Evolutionary conservation across 1,140 invertebrate genomes (phyloP).

Genomic region (Drosophila carrolli): DNA sequence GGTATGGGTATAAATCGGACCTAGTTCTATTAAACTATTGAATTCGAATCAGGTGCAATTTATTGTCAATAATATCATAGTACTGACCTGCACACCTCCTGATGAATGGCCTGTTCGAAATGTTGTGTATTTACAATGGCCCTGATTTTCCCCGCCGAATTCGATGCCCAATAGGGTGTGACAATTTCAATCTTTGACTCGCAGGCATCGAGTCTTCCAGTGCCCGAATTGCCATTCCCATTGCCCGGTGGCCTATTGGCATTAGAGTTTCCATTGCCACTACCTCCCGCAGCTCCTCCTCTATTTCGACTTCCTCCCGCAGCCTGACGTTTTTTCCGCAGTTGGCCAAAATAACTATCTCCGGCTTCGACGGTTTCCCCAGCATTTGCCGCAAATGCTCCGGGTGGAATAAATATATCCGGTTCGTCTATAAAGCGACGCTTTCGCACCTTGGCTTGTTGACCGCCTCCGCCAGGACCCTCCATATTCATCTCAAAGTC

Average conservation of each 20-base stretch:
- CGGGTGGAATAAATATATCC: slow-evolving; percentile 85
- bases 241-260: slow-evolving; percentile 49
- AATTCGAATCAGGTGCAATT: background rate
- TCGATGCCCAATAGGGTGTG: slow-evolving; percentile 97
- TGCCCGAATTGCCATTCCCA: slow-evolving; percentile 85
- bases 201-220: slow-evolving; percentile 92
- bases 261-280: slow-evolving; percentile 20
- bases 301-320: slow-evolving; percentile 59
- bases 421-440: slow-evolving; percentile 86
- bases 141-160: slow-evolving; percentile 94
- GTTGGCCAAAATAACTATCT: slow-evolving; percentile 86
- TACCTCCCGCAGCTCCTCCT: slow-evolving; percentile 25
- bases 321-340: slow-evolving; percentile 86
- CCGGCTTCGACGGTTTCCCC: slow-evolving; percentile 73
- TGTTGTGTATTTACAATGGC: slow-evolving; percentile 97
- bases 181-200: slow-evolving; percentile 97
- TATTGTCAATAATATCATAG: background rate
- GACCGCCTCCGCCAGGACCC: slow-evolving; percentile 85
- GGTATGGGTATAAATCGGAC: background rate
- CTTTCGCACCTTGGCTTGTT: slow-evolving; percentile 85
- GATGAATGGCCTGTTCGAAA: slow-evolving; percentile 97
- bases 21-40: background rate
- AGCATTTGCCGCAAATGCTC: slow-evolving; percentile 71
- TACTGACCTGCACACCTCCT: slow-evolving; percentile 95
- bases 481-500: slow-evolving; percentile 89